phyloP scores from a whole-genome alignment of 1,140 invertebrate species.

The Drosophila sp. region DNA sequence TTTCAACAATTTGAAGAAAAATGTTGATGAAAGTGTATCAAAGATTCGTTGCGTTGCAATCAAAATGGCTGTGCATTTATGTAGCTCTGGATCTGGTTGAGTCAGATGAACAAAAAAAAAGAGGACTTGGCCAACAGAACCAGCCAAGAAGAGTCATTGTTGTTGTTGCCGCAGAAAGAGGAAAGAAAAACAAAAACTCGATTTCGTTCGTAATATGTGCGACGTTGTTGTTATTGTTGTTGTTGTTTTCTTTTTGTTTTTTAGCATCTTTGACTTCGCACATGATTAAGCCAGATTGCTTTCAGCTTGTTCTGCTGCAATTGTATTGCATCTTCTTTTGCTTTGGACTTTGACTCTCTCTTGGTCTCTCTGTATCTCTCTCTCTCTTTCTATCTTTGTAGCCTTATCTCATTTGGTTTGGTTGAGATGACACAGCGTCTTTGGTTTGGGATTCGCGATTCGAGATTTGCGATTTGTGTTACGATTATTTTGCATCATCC shows the following conservation, averaged over 20 bases:
- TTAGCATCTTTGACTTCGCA: conserved; percentile 58
- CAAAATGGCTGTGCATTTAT: conserved; percentile 17
- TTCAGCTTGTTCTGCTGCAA: conserved; percentile 52
- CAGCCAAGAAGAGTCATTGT: conserved; percentile 34
- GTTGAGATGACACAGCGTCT: conserved; percentile 68
- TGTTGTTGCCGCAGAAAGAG: conserved; percentile 35
- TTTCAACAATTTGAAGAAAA: too few species aligned
- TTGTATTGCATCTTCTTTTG: conserved; percentile 37
- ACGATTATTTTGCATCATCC: conserved; percentile 56
- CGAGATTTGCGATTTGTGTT: conserved; percentile 40
- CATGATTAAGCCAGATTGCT: conserved; percentile 81
- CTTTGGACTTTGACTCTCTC: conserved; percentile 67
- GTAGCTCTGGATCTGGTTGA: conserved; percentile 44
- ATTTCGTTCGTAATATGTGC: conserved; percentile 57
- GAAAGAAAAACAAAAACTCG: conserved; percentile 59
- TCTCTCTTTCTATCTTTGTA: not conserved
- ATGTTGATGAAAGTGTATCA: conserved; percentile 19
- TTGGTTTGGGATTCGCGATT: conserved; percentile 18
- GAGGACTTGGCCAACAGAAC: conserved; percentile 60
- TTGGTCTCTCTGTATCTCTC: not conserved
- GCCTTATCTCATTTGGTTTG: not conserved
- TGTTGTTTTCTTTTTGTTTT: conserved; percentile 36
- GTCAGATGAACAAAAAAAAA: conserved; percentile 42
- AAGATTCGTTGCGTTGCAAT: conserved; percentile 19
- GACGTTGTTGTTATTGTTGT: conserved; percentile 52